Base-by-base conservation (phyloP, 2,113 vertebrate species). In the Rutilus rutilus region DNA sequence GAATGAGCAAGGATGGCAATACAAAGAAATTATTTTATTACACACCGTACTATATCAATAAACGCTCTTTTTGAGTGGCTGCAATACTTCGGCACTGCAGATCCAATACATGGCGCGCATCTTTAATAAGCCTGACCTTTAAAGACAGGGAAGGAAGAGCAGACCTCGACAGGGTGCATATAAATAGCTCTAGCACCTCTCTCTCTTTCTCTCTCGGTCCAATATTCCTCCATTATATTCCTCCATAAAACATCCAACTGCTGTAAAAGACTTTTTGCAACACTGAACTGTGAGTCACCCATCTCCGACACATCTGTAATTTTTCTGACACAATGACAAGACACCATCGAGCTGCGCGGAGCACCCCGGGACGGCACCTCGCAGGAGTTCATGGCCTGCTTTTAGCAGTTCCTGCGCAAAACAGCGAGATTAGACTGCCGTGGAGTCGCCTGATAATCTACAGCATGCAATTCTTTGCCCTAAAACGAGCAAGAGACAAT, bases 111-210 rank as follows among this genome's bases (percentile, higher is more conserved):
- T 86, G 60, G 52, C 60, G 62, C 17, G 80, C 59, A 87, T 87
- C 82, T 89, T 90, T 92, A 93, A 92, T 93, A 84, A 92, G 85
- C 10, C 64, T 92, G 92, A 93, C 91, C 92, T 94, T 92, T 92
- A 86, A 80, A 85, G 83, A 85, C 69, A 75, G 67, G 79, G 62
- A 71, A 87, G 36, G 60, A 78, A 10, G 81, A 77, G 82, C 87
- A 71, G 17, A 89, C 84, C 87, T 84, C 33, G 25, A 54, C 82
- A 62, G 74, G 54, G 59, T 64, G 85, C 45, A 59, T 75, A 85
- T 76, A 73, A 74, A 81, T 85, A 85, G 73, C 86, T 27, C 23
- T 67, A 39, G 82, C 60, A 19, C 33, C 21, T 78, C 36, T 83
- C n/a, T 83, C 59, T 64, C 52, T 76, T 23, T 73, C 59, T 23